Evolutionary conservation across 2,113 vertebrate species (phyloP).

Genomic region (Hoplias malabaricus): DNA sequence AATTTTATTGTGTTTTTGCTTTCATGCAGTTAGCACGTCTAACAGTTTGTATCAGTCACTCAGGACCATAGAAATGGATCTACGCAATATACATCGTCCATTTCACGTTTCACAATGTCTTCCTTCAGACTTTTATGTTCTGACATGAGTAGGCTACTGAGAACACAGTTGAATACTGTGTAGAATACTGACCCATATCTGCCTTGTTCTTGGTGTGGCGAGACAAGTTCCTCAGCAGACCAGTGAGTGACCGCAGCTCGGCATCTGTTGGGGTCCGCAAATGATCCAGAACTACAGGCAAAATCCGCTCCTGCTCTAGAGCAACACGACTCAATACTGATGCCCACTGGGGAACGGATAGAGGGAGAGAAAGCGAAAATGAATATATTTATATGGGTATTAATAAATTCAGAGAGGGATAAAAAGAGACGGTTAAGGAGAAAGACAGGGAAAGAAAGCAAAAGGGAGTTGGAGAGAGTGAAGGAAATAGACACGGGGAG

Average conservation of each 20-base stretch:
- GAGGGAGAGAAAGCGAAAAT: conserved; percentile 56
- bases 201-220: conserved; percentile 85
- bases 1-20: too few species aligned
- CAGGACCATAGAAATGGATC: too few species aligned
- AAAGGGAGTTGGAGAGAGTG: too few species aligned
- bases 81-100: too few species aligned
- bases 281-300: conserved; percentile 85
- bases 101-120: too few species aligned
- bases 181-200: conserved; percentile 86
- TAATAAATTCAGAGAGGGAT: not conserved
- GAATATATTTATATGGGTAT: too few species aligned
- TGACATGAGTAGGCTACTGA: not conserved
- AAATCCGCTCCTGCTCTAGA: conserved; percentile 88
- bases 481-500: not conserved
- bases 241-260: conserved; percentile 86
- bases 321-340: conserved; percentile 85
- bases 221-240: conserved; percentile 89
- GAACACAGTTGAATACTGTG: not conserved
- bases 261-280: conserved; percentile 80
- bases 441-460: conserved; percentile 8
- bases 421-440: not conserved
- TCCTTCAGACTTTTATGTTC: not conserved
- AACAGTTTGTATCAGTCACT: too few species aligned
- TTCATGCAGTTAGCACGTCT: too few species aligned
- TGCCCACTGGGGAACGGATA: conserved; percentile 82